phyloP scores from a whole-genome alignment of 2,113 vertebrate genomes.

The Marcusenius ussheri region DNA sequence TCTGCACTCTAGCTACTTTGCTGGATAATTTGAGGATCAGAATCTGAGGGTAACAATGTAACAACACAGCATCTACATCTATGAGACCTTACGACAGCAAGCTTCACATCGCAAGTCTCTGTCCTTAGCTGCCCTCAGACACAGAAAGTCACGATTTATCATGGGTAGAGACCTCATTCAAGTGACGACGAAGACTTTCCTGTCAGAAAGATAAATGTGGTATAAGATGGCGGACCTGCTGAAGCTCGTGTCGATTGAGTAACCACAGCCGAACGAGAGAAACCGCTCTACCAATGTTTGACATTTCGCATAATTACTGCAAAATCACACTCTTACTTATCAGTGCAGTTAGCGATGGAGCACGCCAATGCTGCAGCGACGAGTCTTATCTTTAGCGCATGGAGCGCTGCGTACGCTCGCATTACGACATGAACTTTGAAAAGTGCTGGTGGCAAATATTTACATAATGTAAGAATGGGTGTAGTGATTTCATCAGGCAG shows the following conservation, averaged over 20 bases:
- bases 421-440: neutral
- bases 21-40: neutral
- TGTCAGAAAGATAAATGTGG: neutral
- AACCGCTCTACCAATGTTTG: neutral
- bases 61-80: neutral
- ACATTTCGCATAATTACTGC: neutral
- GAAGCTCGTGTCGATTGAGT: neutral
- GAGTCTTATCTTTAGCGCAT: neutral
- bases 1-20: neutral
- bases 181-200: neutral
- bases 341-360: neutral
- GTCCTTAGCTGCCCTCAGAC: neutral
- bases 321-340: neutral
- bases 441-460: neutral
- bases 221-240: neutral
- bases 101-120: neutral
- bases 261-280: neutral
- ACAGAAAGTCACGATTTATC: neutral
- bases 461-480: neutral
- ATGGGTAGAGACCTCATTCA: neutral
- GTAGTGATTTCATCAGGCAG: neutral
- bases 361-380: neutral
- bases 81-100: neutral
- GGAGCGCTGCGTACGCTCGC: neutral
- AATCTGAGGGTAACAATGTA: neutral